Evolutionary conservation across 2,888 invertebrate genomes (phyloP), one percentile per base, ranked within the genome.

Genomic region (Agrochola litura): DNA sequence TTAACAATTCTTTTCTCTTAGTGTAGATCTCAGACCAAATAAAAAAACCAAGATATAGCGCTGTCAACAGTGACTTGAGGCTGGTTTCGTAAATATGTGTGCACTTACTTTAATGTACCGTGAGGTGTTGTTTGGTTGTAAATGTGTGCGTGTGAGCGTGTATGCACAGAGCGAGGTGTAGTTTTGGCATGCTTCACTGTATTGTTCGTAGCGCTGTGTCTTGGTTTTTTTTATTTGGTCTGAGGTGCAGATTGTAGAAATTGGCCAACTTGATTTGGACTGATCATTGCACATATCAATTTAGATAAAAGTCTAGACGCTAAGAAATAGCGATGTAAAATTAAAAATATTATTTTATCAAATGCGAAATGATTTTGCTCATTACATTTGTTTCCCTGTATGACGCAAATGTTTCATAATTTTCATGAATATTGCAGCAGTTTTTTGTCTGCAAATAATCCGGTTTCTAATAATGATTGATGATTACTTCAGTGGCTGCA

Each of bases 381-480:
- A 41, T 70, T 66, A 19, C 12, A 12, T 82, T 76, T 14, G 10
- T 52, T 63, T 16, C n/a, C 19, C 14, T 22, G 1, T 8, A 30
- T 37, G 73, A 60, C 30, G n/a, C 83, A 83, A 66, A 73, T 52
- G 19, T 65, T 66, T 30, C 52, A 46, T 37, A 66, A 54, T 30
- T 63, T 63, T 66, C 16, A 82, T 69, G 58, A 58, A 73, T 73
- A 78, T 65, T 76, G 54, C 22, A 49, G 54, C 22, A 64, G 2
- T 19, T 52, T 70, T 65, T 71, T 46, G 12, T 46, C 63, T 54
- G 14, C 9, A 63, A 61, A 73, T 75, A 81, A 81, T 76, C 61
- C 52, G 76, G 76, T 56, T 41, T 73, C 81, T 71, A 81, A 81
- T 76, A 49, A 84, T 71, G 41, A 82, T 54, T 43, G 76, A 84